Evolutionary conservation across 2,113 vertebrate genomes (phyloP).

Genomic region (Corythaeola cristata): DNA sequence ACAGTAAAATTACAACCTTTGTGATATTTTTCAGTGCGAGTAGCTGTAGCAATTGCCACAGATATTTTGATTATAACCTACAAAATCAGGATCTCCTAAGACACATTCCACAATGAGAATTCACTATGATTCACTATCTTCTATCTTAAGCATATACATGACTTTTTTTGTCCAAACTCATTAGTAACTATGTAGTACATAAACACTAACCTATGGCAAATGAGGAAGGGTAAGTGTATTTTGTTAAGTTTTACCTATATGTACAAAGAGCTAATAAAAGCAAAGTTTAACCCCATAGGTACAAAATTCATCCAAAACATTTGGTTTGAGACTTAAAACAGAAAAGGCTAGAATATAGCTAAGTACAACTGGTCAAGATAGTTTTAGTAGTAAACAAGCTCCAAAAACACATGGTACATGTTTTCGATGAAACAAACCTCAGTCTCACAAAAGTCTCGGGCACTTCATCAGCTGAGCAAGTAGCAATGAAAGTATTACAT

Average conservation of each 20-base stretch:
- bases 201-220: not conserved
- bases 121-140: not conserved
- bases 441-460: not conserved
- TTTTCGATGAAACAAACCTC: not conserved
- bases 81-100: not conserved
- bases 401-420: fast-evolving
- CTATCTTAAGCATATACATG: not conserved
- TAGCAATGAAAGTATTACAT: not conserved
- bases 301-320: not conserved
- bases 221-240: not conserved
- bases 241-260: not conserved
- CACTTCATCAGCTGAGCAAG: not conserved
- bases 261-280: not conserved
- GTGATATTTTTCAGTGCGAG: not conserved
- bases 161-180: not conserved
- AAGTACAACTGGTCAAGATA: not conserved
- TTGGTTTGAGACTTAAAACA: not conserved
- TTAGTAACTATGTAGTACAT: not conserved
- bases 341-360: not conserved
- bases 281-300: not conserved
- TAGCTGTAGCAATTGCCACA: constrained; percentile 21
- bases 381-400: not conserved
- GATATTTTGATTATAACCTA: constrained; percentile 35
- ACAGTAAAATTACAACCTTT: not conserved
- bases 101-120: not conserved